Conservation (phyloP, 2,888 invertebrate genomes). For the Dastarcus helophoroides region DNA sequence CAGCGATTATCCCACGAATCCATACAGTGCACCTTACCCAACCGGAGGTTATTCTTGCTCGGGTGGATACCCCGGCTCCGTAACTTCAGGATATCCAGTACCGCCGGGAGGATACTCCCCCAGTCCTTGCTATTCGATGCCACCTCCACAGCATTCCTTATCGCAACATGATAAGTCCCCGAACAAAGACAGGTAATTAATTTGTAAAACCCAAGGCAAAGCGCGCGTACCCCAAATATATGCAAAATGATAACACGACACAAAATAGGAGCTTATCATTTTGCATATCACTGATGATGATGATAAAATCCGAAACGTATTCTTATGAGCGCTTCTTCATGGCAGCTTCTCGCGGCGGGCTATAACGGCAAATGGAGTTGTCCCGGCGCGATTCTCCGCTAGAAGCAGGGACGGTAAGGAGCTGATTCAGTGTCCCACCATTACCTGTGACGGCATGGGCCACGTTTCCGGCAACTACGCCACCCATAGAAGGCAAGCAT, state of each 20-base stretch:
- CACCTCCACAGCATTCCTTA: conserved; percentile 62
- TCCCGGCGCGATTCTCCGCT: conserved; percentile 31
- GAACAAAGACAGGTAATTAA: conserved; percentile 61
- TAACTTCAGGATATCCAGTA: conserved; percentile 48
- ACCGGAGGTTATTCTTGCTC: conserved; percentile 32
- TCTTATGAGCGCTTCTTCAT: too few species aligned
- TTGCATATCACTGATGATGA: too few species aligned
- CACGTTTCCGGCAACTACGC: conserved; percentile 84
- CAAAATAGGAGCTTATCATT: conserved; percentile 2
- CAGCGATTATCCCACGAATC: conserved; percentile 69
- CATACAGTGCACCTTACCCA: conserved; percentile 53
- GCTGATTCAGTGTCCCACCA: conserved; percentile 69
- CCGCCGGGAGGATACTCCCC: conserved; percentile 46
- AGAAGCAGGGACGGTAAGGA: conserved; percentile 60
- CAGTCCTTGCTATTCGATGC: conserved; percentile 75
- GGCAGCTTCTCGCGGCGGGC: conserved; percentile 13
- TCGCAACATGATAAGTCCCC: conserved; percentile 59
- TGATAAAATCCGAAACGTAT: too few species aligned
- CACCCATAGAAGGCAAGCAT: conserved; percentile 76
- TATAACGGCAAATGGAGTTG: conserved; percentile 15
- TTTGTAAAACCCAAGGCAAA: too few species aligned
- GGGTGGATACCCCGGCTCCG: conserved; percentile 41
- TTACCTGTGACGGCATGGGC: conserved; percentile 74
- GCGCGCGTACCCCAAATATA: not conserved
- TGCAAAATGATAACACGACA: not conserved